A percentile compares a stretch with the other conserved stretches of the same genome.
Conservation (phyloP, 2,113 vertebrate genomes). For the Loxodonta africana region DNA sequence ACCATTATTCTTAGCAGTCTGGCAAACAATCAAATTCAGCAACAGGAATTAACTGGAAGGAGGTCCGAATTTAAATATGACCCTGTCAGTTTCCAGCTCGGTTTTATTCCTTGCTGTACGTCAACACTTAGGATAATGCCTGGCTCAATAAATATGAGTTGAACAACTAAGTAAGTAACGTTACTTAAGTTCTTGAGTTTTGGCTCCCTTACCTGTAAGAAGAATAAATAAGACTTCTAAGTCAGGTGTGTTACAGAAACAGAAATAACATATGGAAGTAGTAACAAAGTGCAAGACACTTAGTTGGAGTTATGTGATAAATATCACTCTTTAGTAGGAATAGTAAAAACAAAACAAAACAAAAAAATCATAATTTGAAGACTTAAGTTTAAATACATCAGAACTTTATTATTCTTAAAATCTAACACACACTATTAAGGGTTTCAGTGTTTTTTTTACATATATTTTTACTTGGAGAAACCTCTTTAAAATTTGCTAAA, state of each 20-base stretch:
- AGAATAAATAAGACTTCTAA: background rate
- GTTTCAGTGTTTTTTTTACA: background rate
- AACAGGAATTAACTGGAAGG: background rate
- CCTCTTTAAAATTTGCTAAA: background rate
- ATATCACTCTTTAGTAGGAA: background rate
- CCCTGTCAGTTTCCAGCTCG: background rate
- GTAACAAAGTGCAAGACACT: too few species aligned
- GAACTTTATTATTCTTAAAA: background rate
- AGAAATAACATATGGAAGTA: background rate
- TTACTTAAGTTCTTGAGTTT: conserved; percentile 1
- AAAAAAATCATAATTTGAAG: background rate
- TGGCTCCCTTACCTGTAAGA: background rate
- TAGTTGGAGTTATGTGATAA: background rate
- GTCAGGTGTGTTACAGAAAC: background rate
- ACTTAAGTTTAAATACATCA: background rate
- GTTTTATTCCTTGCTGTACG: background rate
- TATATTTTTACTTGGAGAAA: conserved; percentile 5
- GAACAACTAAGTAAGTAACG: background rate
- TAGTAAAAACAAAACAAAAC: background rate
- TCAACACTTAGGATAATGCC: background rate
- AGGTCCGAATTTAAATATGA: background rate
- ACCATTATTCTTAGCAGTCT: background rate
- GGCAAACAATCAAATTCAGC: background rate
- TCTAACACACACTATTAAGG: background rate
- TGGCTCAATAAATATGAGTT: conserved; percentile 13